Evolutionary conservation across 2,797 vertebrate genomes (phyloP).

Genomic region (Sylvilagus floridanus): DNA sequence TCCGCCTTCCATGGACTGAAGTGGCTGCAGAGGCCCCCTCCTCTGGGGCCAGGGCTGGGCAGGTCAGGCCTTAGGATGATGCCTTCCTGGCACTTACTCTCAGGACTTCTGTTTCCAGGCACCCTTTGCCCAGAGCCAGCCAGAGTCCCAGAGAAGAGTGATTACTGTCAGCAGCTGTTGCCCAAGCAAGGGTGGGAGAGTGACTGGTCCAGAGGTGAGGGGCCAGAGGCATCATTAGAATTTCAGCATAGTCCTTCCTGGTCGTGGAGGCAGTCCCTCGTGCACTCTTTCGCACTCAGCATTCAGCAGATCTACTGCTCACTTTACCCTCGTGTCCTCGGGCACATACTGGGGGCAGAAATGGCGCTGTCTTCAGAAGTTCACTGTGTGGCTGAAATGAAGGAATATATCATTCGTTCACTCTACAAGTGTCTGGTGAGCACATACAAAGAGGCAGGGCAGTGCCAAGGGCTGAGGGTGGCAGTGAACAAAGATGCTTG

Average conservation of each 20-base stretch:
- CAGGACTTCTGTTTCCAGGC: not conserved
- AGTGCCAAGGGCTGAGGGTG: not conserved
- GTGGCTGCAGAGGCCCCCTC: not conserved
- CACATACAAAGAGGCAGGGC: not conserved
- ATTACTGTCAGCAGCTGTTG: not conserved
- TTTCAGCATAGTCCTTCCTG: not conserved
- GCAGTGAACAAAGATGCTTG: not conserved
- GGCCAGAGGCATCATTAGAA: not conserved
- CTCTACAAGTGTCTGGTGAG: not conserved
- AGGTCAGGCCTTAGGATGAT: not conserved
- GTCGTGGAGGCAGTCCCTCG: not conserved
- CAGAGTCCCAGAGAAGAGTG: not conserved
- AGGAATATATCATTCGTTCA: not conserved
- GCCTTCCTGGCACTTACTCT: not conserved
- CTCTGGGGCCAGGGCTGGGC: not conserved
- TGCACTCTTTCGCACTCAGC: not conserved
- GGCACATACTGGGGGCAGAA: not conserved
- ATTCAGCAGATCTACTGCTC: not conserved
- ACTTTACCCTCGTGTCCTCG: not conserved
- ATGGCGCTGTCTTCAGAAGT: not conserved
- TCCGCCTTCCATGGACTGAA: not conserved
- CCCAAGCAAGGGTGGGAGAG: not conserved
- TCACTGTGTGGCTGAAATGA: not conserved
- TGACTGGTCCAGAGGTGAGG: conserved; percentile 4
- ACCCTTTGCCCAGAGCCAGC: not conserved